These are phyloP conservation scores for Mimachlamys varia DNA, from an alignment of 2,888 invertebrate species.

Conservation along the genomic window DNA sequence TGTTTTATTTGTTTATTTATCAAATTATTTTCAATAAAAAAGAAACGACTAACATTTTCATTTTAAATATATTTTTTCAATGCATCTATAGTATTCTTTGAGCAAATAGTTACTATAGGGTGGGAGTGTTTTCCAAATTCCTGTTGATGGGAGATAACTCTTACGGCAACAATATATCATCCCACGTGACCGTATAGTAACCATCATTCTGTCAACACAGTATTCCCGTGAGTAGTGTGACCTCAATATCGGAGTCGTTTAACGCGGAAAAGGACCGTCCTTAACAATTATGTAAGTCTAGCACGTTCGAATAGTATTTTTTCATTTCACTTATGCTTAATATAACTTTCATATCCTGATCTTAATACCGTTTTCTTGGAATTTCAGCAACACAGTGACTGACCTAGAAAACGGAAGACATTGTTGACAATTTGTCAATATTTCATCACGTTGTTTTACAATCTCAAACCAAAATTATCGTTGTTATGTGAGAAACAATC, in stretches of 20 bases:
- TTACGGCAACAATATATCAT: neutral
- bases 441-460: slow-evolving; percentile 6
- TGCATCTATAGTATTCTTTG: no score
- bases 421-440: neutral
- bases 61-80: no score
- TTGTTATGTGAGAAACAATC: neutral
- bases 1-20: no score
- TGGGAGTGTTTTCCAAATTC: no score
- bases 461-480: neutral
- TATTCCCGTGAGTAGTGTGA: neutral
- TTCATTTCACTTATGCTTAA: neutral
- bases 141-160: neutral
- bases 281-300: neutral
- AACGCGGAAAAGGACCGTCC: neutral
- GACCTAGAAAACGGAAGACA: neutral
- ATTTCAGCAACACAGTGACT: neutral
- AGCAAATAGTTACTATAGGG: no score
- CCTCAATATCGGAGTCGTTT: neutral
- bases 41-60: no score
- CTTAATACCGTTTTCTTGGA: neutral
- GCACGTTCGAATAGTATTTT: neutral
- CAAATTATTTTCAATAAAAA: no score
- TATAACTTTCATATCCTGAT: neutral
- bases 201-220: neutral
- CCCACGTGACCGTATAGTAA: neutral